Evolutionary conservation across 1,140 invertebrate species (phyloP).

Genomic region (Drosophila seguyi): DNA sequence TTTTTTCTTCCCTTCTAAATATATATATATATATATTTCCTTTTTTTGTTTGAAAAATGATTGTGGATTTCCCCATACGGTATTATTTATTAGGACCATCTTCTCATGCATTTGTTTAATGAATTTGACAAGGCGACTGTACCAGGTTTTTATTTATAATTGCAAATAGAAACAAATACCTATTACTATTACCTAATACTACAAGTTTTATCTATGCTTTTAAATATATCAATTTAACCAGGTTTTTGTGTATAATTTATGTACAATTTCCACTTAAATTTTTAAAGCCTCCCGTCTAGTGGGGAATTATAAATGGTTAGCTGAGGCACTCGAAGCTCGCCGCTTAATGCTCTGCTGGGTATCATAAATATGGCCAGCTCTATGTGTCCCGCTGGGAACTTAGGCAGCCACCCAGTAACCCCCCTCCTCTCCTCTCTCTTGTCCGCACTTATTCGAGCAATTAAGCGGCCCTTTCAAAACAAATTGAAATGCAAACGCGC

Average conservation of each 20-base stretch:
- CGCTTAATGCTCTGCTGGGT: slow-evolving; percentile 24
- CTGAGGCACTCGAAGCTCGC: slow-evolving; percentile 8
- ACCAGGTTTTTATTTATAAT: slow-evolving; percentile 48
- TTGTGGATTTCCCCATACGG: slow-evolving; percentile 67
- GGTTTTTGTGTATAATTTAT: too few relatives aligned
- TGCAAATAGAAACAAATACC: background rate
- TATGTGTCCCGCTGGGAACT: background rate
- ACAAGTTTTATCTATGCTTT: too few relatives aligned
- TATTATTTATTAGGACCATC: slow-evolving; percentile 71
- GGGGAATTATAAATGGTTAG: slow-evolving; percentile 32
- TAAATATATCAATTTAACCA: too few relatives aligned
- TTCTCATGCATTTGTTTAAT: slow-evolving; percentile 61
- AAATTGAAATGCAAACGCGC: slow-evolving; percentile 69
- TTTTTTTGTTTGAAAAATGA: slow-evolving; percentile 69
- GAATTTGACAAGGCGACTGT: slow-evolving; percentile 61
- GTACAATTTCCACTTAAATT: too few relatives aligned
- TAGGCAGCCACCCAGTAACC: background rate
- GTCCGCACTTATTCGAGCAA: slow-evolving; percentile 47
- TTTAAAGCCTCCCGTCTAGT: too few relatives aligned
- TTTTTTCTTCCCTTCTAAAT: background rate
- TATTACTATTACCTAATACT: too few relatives aligned
- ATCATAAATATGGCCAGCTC: slow-evolving; percentile 35
- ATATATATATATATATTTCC: background rate
- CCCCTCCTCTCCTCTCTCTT: background rate
- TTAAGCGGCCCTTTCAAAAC: slow-evolving; percentile 66